A percentile compares a stretch with the other conserved stretches of the same genome.
phyloP scores from a whole-genome alignment of 2,797 vertebrate genomes.

The Coranthus polyacanthus region DNA sequence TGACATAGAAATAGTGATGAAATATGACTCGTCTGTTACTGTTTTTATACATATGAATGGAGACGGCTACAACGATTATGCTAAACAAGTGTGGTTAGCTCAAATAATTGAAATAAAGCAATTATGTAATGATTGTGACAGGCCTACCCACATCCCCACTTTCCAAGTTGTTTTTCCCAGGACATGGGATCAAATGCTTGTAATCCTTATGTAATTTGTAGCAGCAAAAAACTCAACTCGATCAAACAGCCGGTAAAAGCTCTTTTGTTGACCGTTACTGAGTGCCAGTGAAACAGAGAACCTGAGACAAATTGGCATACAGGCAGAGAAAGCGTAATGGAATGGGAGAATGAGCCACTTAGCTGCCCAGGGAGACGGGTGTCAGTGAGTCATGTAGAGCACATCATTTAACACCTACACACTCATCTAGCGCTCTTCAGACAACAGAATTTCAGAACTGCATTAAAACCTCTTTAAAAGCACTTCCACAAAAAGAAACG shows the following conservation, averaged over 20 bases:
- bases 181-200: constrained; percentile 31
- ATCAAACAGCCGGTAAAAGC: constrained; percentile 49
- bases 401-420: constrained; percentile 82
- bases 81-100: too few relatives aligned
- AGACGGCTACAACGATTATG: too few relatives aligned
- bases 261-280: constrained; percentile 39
- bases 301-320: constrained; percentile 17
- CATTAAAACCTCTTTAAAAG: constrained; percentile 83
- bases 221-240: constrained; percentile 35
- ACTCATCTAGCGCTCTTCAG: constrained; percentile 73
- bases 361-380: constrained; percentile 73
- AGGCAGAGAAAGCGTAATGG: constrained; percentile 52
- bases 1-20: too few relatives aligned
- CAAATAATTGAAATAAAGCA: too few relatives aligned
- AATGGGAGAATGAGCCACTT: constrained; percentile 76
- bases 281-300: constrained; percentile 40
- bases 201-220: neutral
- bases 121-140: too few relatives aligned
- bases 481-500: constrained; percentile 68
- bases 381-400: constrained; percentile 74
- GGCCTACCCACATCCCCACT: neutral
- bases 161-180: constrained; percentile 9
- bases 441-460: constrained; percentile 78
- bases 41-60: too few relatives aligned
- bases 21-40: too few relatives aligned